phyloP scores from a whole-genome alignment of 2,113 vertebrate species.

The Nyctereutes procyonoides region DNA sequence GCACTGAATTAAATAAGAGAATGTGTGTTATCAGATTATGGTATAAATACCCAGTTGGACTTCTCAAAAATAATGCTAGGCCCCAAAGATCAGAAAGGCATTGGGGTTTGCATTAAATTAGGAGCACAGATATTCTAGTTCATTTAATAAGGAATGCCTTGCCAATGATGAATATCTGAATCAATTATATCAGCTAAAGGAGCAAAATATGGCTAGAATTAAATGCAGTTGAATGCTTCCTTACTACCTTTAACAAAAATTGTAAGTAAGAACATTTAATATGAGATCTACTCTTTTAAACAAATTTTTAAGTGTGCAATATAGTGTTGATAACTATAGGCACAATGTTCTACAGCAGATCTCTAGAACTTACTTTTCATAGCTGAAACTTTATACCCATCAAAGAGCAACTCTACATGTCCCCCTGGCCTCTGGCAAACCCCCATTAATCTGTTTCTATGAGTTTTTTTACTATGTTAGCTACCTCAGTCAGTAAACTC shows the following conservation, averaged over 20 bases:
- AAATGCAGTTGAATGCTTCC: not conserved
- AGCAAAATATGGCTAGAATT: not conserved
- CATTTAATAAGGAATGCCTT: not conserved
- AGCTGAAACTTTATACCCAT: not conserved
- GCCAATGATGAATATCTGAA: not conserved
- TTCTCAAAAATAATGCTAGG: constrained; percentile 29
- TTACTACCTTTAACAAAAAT: not conserved
- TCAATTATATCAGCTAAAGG: not conserved
- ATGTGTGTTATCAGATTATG: not conserved
- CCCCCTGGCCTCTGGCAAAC: not conserved
- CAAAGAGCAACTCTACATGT: not conserved
- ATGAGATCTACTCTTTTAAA: not conserved
- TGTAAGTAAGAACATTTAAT: not conserved
- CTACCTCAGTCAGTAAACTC: not conserved
- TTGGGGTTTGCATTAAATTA: not conserved
- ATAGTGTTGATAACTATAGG: not conserved
- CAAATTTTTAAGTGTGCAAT: not conserved
- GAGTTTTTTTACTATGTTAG: not conserved
- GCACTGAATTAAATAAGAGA: not conserved
- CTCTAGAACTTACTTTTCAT: not conserved
- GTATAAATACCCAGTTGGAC: not conserved
- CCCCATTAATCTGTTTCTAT: not conserved
- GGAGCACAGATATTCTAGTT: not conserved
- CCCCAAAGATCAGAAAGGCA: not conserved
- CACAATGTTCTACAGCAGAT: not conserved